Evolutionary conservation across 2,888 invertebrate genomes (phyloP).

Genomic region (Drosophila robusta): DNA sequence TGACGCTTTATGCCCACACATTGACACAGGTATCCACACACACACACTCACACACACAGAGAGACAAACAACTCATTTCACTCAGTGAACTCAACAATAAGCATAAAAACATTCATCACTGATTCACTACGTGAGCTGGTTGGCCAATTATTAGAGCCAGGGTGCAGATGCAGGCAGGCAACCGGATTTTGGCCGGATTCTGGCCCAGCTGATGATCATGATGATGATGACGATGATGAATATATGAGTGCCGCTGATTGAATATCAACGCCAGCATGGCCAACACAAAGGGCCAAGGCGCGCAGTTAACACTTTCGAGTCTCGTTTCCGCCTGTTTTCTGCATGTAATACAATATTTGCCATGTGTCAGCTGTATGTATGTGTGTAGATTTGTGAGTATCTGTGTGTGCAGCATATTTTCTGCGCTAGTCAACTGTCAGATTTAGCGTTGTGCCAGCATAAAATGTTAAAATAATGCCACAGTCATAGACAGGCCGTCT

Average conservation of each 20-base stretch:
- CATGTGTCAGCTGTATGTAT: constrained; percentile 41
- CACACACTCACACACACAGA: constrained; percentile 42
- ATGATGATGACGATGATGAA: constrained; percentile 57
- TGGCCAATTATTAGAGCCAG: constrained; percentile 68
- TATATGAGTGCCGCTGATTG: constrained; percentile 76
- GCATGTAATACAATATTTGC: constrained; percentile 63
- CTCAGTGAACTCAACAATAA: constrained; percentile 81
- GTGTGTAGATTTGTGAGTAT: constrained; percentile 1
- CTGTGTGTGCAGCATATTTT: constrained; percentile 68
- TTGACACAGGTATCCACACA: constrained; percentile 29
- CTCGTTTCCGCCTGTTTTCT: constrained; percentile 70
- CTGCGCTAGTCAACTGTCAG: constrained; percentile 79
- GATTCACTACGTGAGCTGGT: constrained; percentile 79
- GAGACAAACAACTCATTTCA: constrained; percentile 80
- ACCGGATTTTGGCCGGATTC: neutral
- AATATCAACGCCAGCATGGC: constrained; percentile 66
- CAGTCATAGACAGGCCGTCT: constrained; percentile 70
- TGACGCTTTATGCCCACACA: constrained; percentile 43
- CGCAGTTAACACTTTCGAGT: constrained; percentile 70
- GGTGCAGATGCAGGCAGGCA: constrained; percentile 50
- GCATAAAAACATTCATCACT: constrained; percentile 81
- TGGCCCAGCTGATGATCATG: neutral
- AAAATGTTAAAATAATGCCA: constrained; percentile 81
- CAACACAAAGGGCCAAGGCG: constrained; percentile 42
- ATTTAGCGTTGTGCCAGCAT: constrained; percentile 81